Evolutionary conservation across 1,140 invertebrate species (phyloP).

Genomic region (Lamellibrachia luymesi): DNA sequence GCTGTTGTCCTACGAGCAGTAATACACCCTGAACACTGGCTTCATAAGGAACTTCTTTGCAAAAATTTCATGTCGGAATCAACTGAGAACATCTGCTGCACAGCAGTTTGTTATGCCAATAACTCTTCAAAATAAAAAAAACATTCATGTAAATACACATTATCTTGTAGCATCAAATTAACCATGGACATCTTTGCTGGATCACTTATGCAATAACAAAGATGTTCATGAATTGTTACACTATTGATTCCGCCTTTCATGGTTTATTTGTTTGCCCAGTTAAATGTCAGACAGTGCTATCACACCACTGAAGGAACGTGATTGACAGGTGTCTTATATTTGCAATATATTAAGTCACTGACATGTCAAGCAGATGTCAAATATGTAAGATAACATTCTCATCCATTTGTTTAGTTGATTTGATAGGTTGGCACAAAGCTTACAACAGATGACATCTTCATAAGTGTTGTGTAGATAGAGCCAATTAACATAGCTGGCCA

Average conservation of each 20-base stretch:
- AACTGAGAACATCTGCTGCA: background rate
- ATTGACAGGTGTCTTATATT: background rate
- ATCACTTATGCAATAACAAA: background rate
- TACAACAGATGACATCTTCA: background rate
- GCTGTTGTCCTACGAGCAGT: background rate
- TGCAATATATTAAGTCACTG: background rate
- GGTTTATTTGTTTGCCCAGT: background rate
- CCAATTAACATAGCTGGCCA: background rate
- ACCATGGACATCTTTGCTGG: background rate
- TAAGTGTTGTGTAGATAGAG: background rate
- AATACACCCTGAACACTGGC: background rate
- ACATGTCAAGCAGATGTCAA: background rate
- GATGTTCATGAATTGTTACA: background rate
- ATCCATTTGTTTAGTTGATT: background rate
- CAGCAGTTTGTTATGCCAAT: background rate
- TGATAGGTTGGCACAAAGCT: background rate
- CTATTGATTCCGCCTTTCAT: background rate
- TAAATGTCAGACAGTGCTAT: background rate
- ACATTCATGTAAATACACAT: background rate
- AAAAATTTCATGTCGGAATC: background rate
- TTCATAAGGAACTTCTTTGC: background rate
- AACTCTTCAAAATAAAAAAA: background rate
- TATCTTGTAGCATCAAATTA: background rate
- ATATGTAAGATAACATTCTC: slow-evolving; percentile 1
- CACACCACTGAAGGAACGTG: background rate